Evolutionary conservation across 2,797 vertebrate species (phyloP).

Genomic region (Pseudopleuronectes americanus): DNA sequence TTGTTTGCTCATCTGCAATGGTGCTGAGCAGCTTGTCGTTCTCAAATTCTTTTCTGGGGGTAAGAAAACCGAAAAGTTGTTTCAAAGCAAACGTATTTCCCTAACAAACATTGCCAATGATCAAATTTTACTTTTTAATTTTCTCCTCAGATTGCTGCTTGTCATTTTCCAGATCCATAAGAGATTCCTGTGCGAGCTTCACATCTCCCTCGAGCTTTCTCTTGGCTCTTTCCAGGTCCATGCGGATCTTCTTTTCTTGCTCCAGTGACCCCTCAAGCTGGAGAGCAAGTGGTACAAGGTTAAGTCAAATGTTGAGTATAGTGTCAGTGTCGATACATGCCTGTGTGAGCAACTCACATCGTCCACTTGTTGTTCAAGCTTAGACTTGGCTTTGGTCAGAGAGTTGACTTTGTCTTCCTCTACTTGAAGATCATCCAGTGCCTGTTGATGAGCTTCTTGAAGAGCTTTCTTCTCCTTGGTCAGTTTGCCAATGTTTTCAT

Average conservation of each 20-base stretch:
- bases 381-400: conserved; percentile 86
- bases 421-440: conserved; percentile 84
- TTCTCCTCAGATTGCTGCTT: conserved; percentile 88
- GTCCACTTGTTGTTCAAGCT: conserved; percentile 89
- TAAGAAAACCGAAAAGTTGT: background rate
- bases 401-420: conserved; percentile 89
- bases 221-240: conserved; percentile 86
- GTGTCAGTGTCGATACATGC: background rate
- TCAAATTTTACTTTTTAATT: conserved; percentile 84
- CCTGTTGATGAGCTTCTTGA: conserved; percentile 85
- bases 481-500: conserved; percentile 83
- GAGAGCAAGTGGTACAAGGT: conserved; percentile 2
- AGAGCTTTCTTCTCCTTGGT: conserved; percentile 83
- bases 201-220: conserved; percentile 89
- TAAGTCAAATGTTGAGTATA: background rate
- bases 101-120: background rate
- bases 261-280: conserved; percentile 87
- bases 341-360: conserved; percentile 78
- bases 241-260: conserved; percentile 86
- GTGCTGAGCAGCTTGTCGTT: conserved; percentile 84
- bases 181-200: conserved; percentile 86
- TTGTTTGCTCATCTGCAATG: conserved; percentile 83
- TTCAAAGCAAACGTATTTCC: background rate
- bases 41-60: conserved; percentile 88
- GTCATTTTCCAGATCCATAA: conserved; percentile 86